These are phyloP conservation scores for Megathymus violae DNA, from an alignment of 1,140 invertebrate genomes.

Conservation along the genomic window DNA sequence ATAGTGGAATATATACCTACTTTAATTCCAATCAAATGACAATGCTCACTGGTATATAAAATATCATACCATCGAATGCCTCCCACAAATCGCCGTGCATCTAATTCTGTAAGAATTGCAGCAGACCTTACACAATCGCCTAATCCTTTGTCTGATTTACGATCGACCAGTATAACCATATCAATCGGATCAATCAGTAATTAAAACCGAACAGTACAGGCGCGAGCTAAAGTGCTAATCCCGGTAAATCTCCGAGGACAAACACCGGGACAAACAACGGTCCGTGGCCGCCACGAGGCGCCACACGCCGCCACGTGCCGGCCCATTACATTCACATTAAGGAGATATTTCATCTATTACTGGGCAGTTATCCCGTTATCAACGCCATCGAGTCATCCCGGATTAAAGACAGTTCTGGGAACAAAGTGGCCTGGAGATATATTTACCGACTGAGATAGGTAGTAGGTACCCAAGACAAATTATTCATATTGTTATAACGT, in stretches of 20 bases:
- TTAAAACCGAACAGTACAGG: conserved; percentile 67
- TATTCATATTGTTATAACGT: too few species aligned
- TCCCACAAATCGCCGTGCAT: neutral
- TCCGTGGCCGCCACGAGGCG: conserved; percentile 26
- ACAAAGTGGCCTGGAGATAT: conserved; percentile 36
- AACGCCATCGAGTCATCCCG: conserved; percentile 58
- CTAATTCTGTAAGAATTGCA: neutral
- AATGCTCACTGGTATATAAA: too few species aligned
- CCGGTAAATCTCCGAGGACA: conserved; percentile 63
- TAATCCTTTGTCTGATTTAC: conserved; percentile 73
- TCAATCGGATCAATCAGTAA: conserved; percentile 76
- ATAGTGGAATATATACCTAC: too few species aligned
- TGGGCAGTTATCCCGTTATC: conserved; percentile 73
- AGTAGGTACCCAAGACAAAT: neutral
- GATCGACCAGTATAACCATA: conserved; percentile 49
- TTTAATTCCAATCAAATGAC: too few species aligned
- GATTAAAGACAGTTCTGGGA: conserved; percentile 65
- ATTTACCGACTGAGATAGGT: conserved; percentile 5
- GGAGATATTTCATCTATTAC: conserved; percentile 71
- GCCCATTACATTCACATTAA: conserved; percentile 73
- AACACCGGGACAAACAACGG: conserved; percentile 52
- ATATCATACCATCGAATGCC: too few species aligned
- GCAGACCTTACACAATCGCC: conserved; percentile 13
- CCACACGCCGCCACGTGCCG: conserved; percentile 64
- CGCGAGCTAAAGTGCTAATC: conserved; percentile 73